A percentile compares a stretch with the other conserved stretches of the same genome.
Conservation (phyloP, 2,113 vertebrate species). For the Bothrops jararaca region DNA sequence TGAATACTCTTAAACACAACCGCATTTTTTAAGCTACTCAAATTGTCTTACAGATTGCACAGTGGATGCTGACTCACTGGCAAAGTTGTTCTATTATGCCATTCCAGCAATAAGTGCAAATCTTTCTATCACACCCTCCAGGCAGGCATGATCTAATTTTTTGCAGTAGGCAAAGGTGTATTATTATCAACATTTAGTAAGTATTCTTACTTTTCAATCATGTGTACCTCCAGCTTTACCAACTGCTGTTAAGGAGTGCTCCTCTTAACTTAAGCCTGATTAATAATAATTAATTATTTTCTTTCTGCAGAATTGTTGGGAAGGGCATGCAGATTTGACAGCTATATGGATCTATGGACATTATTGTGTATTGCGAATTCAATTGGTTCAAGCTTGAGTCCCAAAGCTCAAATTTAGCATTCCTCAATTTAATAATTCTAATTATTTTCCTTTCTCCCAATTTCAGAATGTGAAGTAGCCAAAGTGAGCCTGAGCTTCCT, state of each 20-base stretch:
- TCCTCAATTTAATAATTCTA: not conserved
- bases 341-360: not conserved
- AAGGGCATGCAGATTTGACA: not conserved
- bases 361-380: not conserved
- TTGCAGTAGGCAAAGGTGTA: not conserved
- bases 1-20: not conserved
- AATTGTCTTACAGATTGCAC: not conserved
- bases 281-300: not conserved
- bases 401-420: not conserved
- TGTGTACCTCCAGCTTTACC: not conserved
- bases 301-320: not conserved
- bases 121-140: not conserved
- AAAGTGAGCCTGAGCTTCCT: not conserved
- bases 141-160: not conserved
- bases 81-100: not conserved
- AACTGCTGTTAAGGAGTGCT: not conserved
- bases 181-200: not conserved
- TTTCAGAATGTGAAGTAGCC: not conserved
- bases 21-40: not conserved
- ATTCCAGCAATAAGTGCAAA: not conserved
- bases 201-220: not conserved
- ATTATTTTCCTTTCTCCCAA: not conserved
- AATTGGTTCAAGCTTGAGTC: not conserved
- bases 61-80: not conserved
- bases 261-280: not conserved